phyloP scores from a whole-genome alignment of 1,140 invertebrate genomes.

The Macrotrachela quadricornifera region DNA sequence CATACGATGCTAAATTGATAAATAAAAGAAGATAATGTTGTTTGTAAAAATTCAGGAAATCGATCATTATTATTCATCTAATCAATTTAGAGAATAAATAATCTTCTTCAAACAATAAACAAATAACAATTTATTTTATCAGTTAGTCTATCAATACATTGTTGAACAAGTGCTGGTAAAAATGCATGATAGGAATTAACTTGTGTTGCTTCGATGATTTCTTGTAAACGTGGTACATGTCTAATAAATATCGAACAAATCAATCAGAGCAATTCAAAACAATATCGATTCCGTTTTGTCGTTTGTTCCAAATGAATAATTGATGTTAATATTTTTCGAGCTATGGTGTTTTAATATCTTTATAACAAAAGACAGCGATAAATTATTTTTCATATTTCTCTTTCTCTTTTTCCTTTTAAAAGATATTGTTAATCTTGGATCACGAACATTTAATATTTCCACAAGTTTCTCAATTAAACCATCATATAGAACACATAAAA shows the following conservation, averaged over 20 bases:
- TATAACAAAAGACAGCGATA: slow-evolving; percentile 11
- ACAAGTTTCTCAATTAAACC: slow-evolving; percentile 68
- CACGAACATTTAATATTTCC: slow-evolving; percentile 54
- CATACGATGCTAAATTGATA: slow-evolving; percentile 75
- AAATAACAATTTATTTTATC: background rate
- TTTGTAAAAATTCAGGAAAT: slow-evolving; percentile 56
- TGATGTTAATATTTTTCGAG: slow-evolving; percentile 59
- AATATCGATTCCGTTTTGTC: slow-evolving; percentile 43
- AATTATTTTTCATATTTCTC: slow-evolving; percentile 11
- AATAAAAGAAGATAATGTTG: slow-evolving; percentile 66
- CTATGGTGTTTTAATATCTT: slow-evolving; percentile 64
- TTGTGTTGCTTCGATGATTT: slow-evolving; percentile 73
- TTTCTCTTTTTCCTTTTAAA: background rate
- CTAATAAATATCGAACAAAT: background rate
- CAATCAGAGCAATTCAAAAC: background rate
- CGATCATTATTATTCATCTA: slow-evolving; percentile 27
- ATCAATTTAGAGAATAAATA: background rate
- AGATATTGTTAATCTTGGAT: slow-evolving; percentile 41
- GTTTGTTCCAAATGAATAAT: slow-evolving; percentile 72
- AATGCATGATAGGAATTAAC: slow-evolving; percentile 71
- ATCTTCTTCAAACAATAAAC: background rate
- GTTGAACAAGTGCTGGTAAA: slow-evolving; percentile 50
- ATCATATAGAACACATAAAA: slow-evolving; percentile 47
- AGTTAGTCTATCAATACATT: slow-evolving; percentile 6
- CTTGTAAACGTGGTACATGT: slow-evolving; percentile 32